Percentiles rank a stretch among this genome's conserved stretches.
Conservation (phyloP, 2,888 invertebrate species). For the Campopleginae sp. region DNA sequence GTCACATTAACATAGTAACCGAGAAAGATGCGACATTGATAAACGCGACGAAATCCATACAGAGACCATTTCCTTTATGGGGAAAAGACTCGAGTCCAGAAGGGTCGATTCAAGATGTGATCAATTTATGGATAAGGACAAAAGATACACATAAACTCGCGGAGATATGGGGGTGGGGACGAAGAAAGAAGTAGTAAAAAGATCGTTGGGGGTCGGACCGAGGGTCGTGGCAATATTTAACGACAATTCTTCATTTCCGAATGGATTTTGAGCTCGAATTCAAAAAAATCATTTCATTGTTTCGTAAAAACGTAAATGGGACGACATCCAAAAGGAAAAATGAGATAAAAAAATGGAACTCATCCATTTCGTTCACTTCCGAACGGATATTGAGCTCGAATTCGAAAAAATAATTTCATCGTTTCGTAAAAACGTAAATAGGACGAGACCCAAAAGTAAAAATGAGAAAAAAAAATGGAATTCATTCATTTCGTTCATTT, state of each 20-base stretch:
- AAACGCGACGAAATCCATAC: slow-evolving; percentile 7
- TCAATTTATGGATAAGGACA: not conserved
- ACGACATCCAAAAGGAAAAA: too few species aligned
- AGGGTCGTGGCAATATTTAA: not conserved
- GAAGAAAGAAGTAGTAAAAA: not conserved
- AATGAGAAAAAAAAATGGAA: too few species aligned
- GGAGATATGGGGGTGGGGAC: not conserved
- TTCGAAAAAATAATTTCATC: too few species aligned
- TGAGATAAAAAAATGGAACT: too few species aligned
- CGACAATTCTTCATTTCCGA: not conserved
- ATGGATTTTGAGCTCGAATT: not conserved
- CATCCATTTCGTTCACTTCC: too few species aligned
- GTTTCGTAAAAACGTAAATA: too few species aligned
- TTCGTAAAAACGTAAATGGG: not conserved
- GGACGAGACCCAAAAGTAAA: too few species aligned
- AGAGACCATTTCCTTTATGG: not conserved
- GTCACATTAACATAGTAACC: not conserved
- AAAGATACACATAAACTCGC: not conserved
- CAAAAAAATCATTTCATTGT: not conserved
- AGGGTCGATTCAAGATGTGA: not conserved
- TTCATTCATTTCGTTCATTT: too few species aligned
- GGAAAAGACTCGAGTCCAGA: not conserved
- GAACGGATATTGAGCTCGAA: too few species aligned
- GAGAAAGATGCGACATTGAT: not conserved
- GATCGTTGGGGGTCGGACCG: not conserved